phyloP scores from a whole-genome alignment of 2,113 vertebrate genomes.

The Uropsilus gracilis region DNA sequence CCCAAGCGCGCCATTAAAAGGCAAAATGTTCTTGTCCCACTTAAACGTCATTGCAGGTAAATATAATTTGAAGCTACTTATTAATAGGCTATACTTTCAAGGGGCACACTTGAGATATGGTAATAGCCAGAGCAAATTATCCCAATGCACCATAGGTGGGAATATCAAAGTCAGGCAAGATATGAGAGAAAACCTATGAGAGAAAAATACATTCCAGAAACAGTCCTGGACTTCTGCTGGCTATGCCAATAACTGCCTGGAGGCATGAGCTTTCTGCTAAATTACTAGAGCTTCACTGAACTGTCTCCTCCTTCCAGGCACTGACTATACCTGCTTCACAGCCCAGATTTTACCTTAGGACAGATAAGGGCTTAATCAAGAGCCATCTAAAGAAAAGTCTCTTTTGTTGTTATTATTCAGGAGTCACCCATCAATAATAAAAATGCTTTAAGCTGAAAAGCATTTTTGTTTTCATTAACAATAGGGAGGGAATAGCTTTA shows the following conservation, averaged over 20 bases:
- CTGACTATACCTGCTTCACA: background rate
- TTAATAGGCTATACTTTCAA: constrained; percentile 34
- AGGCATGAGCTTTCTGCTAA: constrained; percentile 18
- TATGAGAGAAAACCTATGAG: constrained; percentile 61
- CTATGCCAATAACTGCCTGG: constrained; percentile 2
- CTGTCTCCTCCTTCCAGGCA: background rate
- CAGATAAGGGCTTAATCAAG: constrained; percentile 22
- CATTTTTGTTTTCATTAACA: constrained; percentile 22
- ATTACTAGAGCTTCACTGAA: background rate
- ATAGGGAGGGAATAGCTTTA: background rate
- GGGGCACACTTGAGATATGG: constrained; percentile 58
- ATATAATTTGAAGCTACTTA: constrained; percentile 60
- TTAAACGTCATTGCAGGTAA: constrained; percentile 29
- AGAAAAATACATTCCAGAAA: constrained; percentile 64
- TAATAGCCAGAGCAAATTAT: constrained; percentile 61
- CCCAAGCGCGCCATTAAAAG: background rate
- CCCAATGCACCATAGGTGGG: constrained; percentile 27
- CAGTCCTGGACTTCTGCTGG: background rate
- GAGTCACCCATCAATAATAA: background rate
- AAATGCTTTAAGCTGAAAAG: constrained; percentile 31
- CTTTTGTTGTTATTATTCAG: constrained; percentile 10
- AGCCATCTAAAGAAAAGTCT: background rate
- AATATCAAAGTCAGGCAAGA: constrained; percentile 63
- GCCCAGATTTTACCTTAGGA: background rate
- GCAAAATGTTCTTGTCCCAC: constrained; percentile 35